Evolutionary conservation across 2,113 vertebrate species (phyloP).

Genomic region (Rhadina sibilatrix): DNA sequence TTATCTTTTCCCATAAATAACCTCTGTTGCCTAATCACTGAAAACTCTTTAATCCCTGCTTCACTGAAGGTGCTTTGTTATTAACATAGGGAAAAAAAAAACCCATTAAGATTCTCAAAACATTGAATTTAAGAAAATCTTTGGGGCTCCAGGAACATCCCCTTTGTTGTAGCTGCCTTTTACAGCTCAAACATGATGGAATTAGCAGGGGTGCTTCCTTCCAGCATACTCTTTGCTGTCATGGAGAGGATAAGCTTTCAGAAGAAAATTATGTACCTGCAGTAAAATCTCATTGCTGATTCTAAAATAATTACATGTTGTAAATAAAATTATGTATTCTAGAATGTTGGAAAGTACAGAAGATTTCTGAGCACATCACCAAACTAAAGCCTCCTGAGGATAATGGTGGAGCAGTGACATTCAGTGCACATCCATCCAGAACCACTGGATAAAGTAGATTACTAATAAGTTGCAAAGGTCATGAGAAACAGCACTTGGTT

Average conservation of each 20-base stretch:
- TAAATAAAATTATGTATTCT: neutral
- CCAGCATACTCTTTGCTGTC: neutral
- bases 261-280: neutral
- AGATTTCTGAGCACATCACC: neutral
- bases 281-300: neutral
- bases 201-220: neutral
- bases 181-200: neutral
- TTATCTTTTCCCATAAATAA: neutral
- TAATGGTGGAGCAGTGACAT: neutral
- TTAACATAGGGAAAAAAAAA: neutral
- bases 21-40: neutral
- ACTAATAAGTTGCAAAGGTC: conserved; percentile 15
- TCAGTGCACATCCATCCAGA: neutral
- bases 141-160: neutral
- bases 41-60: neutral
- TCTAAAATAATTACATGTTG: neutral
- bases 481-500: neutral
- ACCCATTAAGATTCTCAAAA: neutral
- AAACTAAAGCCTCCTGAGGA: neutral
- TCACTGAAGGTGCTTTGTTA: neutral
- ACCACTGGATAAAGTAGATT: neutral
- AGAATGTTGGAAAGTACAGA: neutral
- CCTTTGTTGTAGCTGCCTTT: neutral
- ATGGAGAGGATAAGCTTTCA: neutral
- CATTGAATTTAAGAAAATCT: neutral